Evolutionary conservation across 2,797 vertebrate genomes (phyloP), one percentile per base, ranked within the genome.

Genomic region (Cynodonichthys magdalenae): DNA sequence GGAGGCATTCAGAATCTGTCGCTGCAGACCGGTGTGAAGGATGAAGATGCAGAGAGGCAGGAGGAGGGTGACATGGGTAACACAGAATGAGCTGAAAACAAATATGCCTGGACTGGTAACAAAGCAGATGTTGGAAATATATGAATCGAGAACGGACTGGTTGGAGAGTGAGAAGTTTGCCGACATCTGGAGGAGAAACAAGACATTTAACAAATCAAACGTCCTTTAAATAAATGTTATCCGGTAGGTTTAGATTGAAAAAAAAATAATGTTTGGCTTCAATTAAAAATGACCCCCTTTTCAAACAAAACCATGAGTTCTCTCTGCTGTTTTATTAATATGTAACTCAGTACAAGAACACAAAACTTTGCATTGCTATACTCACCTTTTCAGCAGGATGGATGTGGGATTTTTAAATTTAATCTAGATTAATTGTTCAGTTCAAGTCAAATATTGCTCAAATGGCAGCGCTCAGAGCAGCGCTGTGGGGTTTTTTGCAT

Each of bases 11-110:
- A 6, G 5, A 15, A 27, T 24, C 15, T 20, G 11, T 28, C 41
- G 0, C 20, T 46, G 52, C 19, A 65, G 9, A 44, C 52, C 52
- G 12, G 15, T n/a, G 2, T 34, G 15, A 15, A 71, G 45, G 0
- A 71, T 28, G 9, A 18, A 17, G 9, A 15, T 15, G 46, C n/a
- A 58, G 14, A 53, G 17, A 47, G 59, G 59, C 6, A 63, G 18
- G 18, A 49, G 41, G 15, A 70, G 0, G 34, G 61, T 1, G 14
- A 45, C 10, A 4, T 2, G 20, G 20, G 4, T 20, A 0, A 20
- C 28, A 10, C 11, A 42, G 7, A 44, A 57, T 2, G 11, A 0
- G 15, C 4, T 58, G 34, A 42, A 53, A 28, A 48, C n/a, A 2
- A 42, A 1, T 8, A 2, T 17, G 3, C 3, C 20, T 19, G 48